Evolutionary conservation across 92 coral and sea anemone species (phyloP).

Genomic region (Pocillopora grandis): DNA sequence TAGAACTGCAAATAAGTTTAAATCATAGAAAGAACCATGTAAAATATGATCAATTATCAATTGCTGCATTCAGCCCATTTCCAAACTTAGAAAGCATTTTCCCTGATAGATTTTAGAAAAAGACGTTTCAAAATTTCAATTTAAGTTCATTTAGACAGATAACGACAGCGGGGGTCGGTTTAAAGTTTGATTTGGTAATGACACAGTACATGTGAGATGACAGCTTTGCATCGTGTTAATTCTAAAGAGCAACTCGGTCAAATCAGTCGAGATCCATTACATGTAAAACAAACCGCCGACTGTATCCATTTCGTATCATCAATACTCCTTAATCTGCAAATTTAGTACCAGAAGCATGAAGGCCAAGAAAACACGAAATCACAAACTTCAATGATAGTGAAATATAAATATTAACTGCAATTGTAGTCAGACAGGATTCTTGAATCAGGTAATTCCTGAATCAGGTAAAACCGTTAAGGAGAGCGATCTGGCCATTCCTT

Average conservation of each 20-base stretch:
- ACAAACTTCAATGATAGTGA: not conserved
- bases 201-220: not conserved
- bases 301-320: constrained; percentile 17
- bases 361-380: not conserved
- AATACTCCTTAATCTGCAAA: not conserved
- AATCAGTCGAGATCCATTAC: not conserved
- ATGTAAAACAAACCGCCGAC: not conserved
- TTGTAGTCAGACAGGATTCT: too few relatives aligned
- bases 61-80: not conserved
- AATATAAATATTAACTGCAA: not conserved
- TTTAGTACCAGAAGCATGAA: not conserved
- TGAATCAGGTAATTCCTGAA: not conserved
- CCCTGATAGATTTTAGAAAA: not conserved
- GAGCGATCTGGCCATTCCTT: not conserved
- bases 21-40: not conserved
- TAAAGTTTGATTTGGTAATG: constrained; percentile 26
- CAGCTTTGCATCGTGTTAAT: not conserved
- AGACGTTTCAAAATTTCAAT: not conserved
- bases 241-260: not conserved
- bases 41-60: not conserved
- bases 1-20: not conserved
- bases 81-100: not conserved
- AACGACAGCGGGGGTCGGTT: constrained; percentile 16
- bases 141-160: not conserved
- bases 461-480: not conserved